These are phyloP conservation scores for Catamblyrhynchus diadema DNA, from an alignment of 2,797 vertebrate genomes.

Conservation along the genomic window DNA sequence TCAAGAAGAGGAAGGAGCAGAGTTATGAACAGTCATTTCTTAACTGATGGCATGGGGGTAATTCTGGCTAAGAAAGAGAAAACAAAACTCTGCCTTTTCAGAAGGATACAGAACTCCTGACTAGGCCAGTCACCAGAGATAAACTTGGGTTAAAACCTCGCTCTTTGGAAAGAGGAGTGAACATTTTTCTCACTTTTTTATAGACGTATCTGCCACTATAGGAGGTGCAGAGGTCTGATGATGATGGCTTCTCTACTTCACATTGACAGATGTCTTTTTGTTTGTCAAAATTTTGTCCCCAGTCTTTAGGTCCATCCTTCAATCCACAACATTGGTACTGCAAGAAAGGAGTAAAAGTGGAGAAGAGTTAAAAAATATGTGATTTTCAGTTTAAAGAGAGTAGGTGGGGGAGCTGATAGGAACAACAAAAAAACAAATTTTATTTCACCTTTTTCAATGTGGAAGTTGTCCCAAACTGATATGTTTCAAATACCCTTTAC, in stretches of 20 bases:
- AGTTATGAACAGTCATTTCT: neutral
- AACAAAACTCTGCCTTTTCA: neutral
- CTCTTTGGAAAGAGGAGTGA: neutral
- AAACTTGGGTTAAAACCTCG: neutral
- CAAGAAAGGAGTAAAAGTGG: conserved; percentile 6
- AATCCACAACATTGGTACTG: conserved; percentile 76
- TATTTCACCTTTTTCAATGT: neutral
- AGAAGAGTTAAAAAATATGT: neutral
- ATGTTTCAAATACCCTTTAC: neutral
- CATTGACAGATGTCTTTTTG: conserved; percentile 32
- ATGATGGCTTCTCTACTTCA: rapidly evolving
- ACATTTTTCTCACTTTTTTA: conserved; percentile 49
- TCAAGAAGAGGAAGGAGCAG: neutral
- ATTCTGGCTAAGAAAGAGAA: neutral
- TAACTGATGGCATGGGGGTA: neutral
- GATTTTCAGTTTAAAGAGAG: neutral
- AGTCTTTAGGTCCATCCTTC: conserved; percentile 49
- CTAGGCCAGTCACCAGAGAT: neutral
- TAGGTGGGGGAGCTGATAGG: neutral
- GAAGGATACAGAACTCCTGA: neutral
- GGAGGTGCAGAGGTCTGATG: rapidly evolving
- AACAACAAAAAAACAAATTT: neutral
- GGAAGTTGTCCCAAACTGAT: neutral
- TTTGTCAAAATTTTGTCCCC: conserved; percentile 1
- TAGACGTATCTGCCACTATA: rapidly evolving